phyloP scores from a whole-genome alignment of 2,888 invertebrate species.

The Tinea trinotella region DNA sequence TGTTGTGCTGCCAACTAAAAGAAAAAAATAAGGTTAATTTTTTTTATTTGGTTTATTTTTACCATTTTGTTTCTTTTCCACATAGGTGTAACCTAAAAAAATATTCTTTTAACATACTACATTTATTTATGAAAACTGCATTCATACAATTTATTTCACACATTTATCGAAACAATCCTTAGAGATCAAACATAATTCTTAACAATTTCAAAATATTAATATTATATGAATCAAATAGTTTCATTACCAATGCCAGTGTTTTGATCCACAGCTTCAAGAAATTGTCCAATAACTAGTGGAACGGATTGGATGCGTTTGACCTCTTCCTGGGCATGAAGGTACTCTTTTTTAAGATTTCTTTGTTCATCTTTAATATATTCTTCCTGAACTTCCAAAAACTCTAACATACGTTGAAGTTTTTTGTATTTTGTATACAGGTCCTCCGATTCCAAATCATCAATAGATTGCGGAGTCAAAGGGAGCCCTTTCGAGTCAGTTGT shows the following conservation, averaged over 20 bases:
- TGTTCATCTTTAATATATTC: conserved; percentile 99
- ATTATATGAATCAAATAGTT: no score
- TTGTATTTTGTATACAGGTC: conserved; percentile 97
- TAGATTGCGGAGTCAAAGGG: conserved; percentile 76
- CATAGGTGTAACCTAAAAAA: no score
- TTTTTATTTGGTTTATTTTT: no score
- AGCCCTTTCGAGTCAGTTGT: conserved; percentile 75
- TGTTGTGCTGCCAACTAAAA: conserved; percentile 93
- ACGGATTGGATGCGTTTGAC: conserved; percentile 99
- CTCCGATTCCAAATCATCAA: conserved; percentile 89
- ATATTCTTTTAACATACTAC: no score
- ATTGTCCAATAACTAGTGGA: conserved; percentile 98
- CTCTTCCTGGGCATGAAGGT: conserved; percentile 97
- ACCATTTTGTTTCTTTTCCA: no score
- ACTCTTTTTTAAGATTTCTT: conserved; percentile 97
- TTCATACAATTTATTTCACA: no score
- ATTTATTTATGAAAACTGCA: no score
- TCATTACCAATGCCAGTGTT: conserved; percentile 90
- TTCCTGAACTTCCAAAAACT: conserved; percentile 98
- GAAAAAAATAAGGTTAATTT: no score
- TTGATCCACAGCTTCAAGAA: conserved; percentile 98
- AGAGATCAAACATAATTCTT: no score
- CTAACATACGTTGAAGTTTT: conserved; percentile 96
- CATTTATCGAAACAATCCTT: no score
- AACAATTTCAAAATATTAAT: no score